Conservation (phyloP, 64 coral and sea anemone species). For the Montipora sp. region DNA sequence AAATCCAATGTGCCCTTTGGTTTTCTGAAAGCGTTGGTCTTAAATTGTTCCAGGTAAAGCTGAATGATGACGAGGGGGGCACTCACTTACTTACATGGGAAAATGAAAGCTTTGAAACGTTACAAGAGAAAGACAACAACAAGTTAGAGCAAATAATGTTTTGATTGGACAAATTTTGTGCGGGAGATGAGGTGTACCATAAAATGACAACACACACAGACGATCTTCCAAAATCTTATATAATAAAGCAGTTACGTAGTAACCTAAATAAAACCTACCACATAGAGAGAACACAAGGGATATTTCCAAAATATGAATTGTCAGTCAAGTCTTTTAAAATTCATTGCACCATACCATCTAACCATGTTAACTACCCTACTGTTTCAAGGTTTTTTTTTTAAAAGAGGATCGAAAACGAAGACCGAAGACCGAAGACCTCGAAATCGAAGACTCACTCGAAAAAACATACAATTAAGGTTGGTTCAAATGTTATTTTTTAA, state of each 20-base stretch:
- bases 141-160: slow-evolving; percentile 42
- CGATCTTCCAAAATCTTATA: slow-evolving; percentile 26
- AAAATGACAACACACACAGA: slow-evolving; percentile 25
- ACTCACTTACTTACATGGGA: neutral
- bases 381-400: too few species aligned
- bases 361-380: too few species aligned
- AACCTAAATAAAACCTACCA: slow-evolving; percentile 19
- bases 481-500: too few species aligned
- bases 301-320: too few species aligned
- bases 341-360: too few species aligned
- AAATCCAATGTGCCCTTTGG: slow-evolving; percentile 62
- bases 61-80: slow-evolving; percentile 29
- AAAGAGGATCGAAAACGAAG: too few species aligned
- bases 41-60: slow-evolving; percentile 48
- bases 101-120: neutral
- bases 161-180: slow-evolving; percentile 50
- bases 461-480: too few species aligned
- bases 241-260: slow-evolving; percentile 24
- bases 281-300: slow-evolving; percentile 9
- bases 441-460: too few species aligned
- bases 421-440: too few species aligned
- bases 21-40: slow-evolving; percentile 72
- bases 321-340: too few species aligned
- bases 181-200: slow-evolving; percentile 31
- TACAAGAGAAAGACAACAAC: neutral